These are phyloP conservation scores for Pteropus alecto DNA, from an alignment of 2,113 vertebrate species.

Conservation along the genomic window DNA sequence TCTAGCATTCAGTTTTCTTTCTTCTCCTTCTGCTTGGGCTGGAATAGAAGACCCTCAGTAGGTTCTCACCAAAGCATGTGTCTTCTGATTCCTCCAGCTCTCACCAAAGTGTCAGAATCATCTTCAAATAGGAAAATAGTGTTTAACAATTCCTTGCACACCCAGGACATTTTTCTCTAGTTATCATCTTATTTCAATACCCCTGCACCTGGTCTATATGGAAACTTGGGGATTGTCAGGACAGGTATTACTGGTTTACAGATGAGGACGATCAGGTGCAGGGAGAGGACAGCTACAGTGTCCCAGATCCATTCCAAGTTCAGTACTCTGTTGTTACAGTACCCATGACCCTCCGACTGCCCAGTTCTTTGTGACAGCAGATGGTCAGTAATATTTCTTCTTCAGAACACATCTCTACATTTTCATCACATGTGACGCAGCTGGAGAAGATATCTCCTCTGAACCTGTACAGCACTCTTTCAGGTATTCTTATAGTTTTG, in stretches of 20 bases:
- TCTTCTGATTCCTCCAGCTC: neutral
- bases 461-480: neutral
- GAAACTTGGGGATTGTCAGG: neutral
- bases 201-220: neutral
- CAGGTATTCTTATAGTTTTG: neutral
- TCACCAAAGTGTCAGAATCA: neutral
- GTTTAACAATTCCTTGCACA: neutral
- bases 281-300: neutral
- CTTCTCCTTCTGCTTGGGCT: neutral
- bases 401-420: rapidly evolving
- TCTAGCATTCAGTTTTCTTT: neutral
- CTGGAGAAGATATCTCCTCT: neutral
- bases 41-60: neutral
- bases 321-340: rapidly evolving
- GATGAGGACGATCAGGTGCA: neutral
- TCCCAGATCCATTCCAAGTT: too few species aligned
- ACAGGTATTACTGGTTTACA: neutral
- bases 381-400: neutral
- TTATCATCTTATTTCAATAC: neutral
- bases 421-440: neutral
- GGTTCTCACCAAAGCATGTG: neutral
- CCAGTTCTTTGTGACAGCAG: neutral
- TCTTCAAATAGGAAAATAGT: neutral
- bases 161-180: neutral
- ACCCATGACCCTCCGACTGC: too few species aligned